Conservation (phyloP, 2,888 invertebrate species). For the Melikaiella ostensackeni region DNA sequence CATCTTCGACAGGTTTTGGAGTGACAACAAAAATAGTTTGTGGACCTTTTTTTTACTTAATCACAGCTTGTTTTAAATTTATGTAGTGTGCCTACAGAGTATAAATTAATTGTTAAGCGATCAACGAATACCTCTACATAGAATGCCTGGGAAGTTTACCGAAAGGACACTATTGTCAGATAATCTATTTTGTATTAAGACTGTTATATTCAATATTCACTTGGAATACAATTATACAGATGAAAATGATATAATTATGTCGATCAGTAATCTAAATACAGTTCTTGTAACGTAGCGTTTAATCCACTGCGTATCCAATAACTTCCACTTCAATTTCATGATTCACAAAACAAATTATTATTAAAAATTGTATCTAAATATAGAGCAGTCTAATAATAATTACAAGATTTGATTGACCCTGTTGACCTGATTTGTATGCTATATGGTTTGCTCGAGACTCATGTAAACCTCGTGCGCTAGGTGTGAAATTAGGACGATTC, state of each 20-base stretch:
- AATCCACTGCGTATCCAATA: neutral
- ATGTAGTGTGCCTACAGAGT: neutral
- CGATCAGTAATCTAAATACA: slow-evolving; percentile 3
- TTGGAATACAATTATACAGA: neutral
- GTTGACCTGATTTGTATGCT: slow-evolving; percentile 20
- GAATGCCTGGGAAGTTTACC: neutral
- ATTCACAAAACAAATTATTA: slow-evolving; percentile 9
- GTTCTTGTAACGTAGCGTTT: neutral
- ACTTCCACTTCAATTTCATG: slow-evolving; percentile 27
- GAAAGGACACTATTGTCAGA: neutral
- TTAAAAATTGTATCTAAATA: slow-evolving; percentile 23
- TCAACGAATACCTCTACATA: neutral
- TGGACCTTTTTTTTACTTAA: neutral
- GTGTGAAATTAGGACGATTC: slow-evolving; percentile 36
- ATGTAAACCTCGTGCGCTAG: neutral
- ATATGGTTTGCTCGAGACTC: neutral
- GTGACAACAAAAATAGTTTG: neutral
- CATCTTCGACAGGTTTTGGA: neutral
- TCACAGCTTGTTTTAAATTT: neutral
- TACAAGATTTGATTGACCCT: slow-evolving; percentile 11
- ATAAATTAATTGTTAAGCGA: neutral
- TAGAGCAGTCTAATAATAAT: slow-evolving; percentile 15
- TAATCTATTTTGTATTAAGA: too few relatives aligned
- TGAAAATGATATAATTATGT: neutral
- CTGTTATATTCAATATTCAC: too few relatives aligned